These are phyloP conservation scores for Heliconius charithonia DNA, from an alignment of 2,888 invertebrate species.

Conservation along the genomic window DNA sequence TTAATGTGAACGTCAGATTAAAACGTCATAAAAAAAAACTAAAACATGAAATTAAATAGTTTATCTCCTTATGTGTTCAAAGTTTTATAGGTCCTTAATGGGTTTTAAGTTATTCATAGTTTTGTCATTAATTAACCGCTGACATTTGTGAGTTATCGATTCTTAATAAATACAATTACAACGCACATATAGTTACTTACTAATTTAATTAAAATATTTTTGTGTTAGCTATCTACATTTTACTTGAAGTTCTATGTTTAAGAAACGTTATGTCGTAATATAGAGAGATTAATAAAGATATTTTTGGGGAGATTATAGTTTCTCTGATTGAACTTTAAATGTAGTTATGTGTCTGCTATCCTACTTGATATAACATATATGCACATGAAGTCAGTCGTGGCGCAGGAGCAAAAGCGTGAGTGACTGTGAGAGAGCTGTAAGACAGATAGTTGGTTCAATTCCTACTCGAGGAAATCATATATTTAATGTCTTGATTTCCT, in stretches of 20 bases:
- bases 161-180: constrained; percentile 22
- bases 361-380: too few relatives aligned
- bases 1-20: constrained; percentile 4
- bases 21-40: constrained; percentile 15
- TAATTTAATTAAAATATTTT: constrained; percentile 29
- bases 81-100: constrained; percentile 21
- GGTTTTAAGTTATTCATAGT: constrained; percentile 25
- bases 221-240: background rate
- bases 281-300: background rate
- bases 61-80: constrained; percentile 18
- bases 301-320: background rate
- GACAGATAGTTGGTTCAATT: too few relatives aligned
- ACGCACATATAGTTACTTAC: constrained; percentile 19
- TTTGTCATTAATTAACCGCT: constrained; percentile 26
- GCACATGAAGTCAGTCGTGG: too few relatives aligned
- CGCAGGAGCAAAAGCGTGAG: too few relatives aligned
- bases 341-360: too few relatives aligned
- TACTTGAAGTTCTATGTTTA: background rate
- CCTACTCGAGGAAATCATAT: too few relatives aligned
- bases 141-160: constrained; percentile 21
- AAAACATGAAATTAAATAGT: constrained; percentile 10
- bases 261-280: background rate
- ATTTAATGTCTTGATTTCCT: too few relatives aligned
- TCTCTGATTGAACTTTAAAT: background rate
- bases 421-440: too few relatives aligned